Base-by-base conservation (phyloP, 2,888 invertebrate species). In the Hybos culiciformis region DNA sequence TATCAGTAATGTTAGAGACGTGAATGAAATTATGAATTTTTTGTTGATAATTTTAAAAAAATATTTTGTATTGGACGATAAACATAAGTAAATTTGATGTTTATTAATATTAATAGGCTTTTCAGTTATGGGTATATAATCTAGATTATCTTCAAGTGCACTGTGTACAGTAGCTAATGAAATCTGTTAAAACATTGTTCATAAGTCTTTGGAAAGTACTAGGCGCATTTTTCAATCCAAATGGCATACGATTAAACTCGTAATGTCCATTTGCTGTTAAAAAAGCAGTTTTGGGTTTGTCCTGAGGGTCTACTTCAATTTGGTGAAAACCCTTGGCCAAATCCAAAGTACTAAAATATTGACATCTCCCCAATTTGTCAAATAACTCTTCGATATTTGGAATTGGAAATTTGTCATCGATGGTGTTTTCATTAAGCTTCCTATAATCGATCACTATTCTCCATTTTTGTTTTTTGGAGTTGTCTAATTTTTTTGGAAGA, bases 181-280 rank as follows among this genome's bases (percentile, higher is more conserved):
- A 42, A 5, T 49, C 42, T 11, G 17, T 41, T 18, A 50, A 21
- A n/a, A 50, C 32, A 17, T 37, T 11, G 39, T 51, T 51, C 42
- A 48, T 49, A 21, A 51, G 5, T 5, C 46, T 39, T 38, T 51
- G 49, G 31, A 44, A 44, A 12, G 41, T 44, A 5, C 41, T 23
- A 5, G 46, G 43, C 7, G 48, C 11, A 12, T 37, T 37, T 23
- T 37, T 37, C 7, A 37, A 15, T 3, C 37, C 23, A 15, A 37
- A 37, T 4, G 37, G 37, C 37, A 37, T 37, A 2, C 37, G 37
- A 6, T 14, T 15, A 37, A 37, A 37, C 23, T 37, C 37, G n/a
- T 37, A 37, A 18, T 37, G 37, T 9, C 23, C 37, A 15, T 11
- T 37, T 4, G 37, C 15, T 21, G 37, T 15, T 15, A 29, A 37